Evolutionary conservation across 2,888 invertebrate species (phyloP).

Genomic region (Nomada ferruginata): DNA sequence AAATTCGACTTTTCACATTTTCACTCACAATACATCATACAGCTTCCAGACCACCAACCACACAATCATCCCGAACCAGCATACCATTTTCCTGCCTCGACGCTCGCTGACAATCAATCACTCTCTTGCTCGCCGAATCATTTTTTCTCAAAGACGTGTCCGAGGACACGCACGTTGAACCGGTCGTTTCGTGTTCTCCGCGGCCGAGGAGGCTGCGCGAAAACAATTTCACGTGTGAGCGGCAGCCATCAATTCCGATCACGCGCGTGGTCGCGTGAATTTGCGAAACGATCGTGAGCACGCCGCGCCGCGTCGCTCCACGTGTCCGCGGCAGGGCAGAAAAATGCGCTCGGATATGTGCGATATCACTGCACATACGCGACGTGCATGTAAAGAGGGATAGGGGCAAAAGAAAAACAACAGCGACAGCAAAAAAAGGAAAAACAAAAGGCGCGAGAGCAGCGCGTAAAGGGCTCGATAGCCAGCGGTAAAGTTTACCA

Average conservation of each 20-base stretch:
- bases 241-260: constrained; percentile 32
- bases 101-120: constrained; percentile 9
- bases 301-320: neutral
- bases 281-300: constrained; percentile 20
- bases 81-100: neutral
- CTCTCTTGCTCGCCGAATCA: neutral
- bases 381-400: neutral
- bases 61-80: neutral
- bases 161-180: neutral
- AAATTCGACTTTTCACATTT: too few species aligned
- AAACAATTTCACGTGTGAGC: constrained; percentile 28
- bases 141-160: neutral
- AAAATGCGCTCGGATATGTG: neutral
- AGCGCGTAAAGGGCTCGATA: constrained; percentile 6
- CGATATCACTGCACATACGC: constrained; percentile 2
- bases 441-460: neutral
- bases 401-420: too few species aligned
- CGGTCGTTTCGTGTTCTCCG: neutral
- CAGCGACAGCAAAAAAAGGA: neutral
- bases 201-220: neutral
- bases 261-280: constrained; percentile 16
- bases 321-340: neutral
- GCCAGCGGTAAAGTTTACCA: constrained; percentile 51
- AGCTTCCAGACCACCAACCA: neutral
- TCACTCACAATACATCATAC: too few species aligned